These are phyloP conservation scores for Rotaria macrura DNA, from an alignment of 2,888 invertebrate genomes.

Conservation along the genomic window DNA sequence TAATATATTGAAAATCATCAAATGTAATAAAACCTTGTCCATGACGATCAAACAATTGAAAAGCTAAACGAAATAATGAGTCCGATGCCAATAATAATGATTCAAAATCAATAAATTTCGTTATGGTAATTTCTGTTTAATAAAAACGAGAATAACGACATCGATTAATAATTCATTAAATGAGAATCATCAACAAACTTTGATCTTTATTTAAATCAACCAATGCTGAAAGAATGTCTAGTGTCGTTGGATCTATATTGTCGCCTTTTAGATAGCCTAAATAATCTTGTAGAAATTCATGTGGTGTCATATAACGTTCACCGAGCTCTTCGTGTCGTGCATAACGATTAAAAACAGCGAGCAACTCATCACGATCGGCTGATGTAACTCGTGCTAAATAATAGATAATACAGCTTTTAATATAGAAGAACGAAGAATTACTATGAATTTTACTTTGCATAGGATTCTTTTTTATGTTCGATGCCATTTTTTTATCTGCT, in stretches of 20 bases:
- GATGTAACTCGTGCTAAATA: not conserved
- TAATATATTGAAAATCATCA: slow-evolving; percentile 84
- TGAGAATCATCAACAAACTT: not conserved
- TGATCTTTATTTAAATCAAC: slow-evolving; percentile 32
- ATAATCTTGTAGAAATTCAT: slow-evolving; percentile 32
- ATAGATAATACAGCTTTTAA: not conserved
- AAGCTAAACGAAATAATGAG: slow-evolving; percentile 91
- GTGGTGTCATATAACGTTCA: slow-evolving; percentile 18
- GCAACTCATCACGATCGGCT: not conserved
- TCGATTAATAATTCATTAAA: not conserved
- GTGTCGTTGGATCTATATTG: slow-evolving; percentile 28
- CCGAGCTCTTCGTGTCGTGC: not conserved
- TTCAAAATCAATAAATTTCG: slow-evolving; percentile 96
- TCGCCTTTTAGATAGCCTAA: slow-evolving; percentile 27
- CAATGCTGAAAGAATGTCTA: slow-evolving; percentile 25
- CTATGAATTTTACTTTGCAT: not conserved
- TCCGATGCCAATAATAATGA: slow-evolving; percentile 88
- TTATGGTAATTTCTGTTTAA: slow-evolving; percentile 37
- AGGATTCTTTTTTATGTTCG: not conserved
- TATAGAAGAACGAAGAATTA: not conserved
- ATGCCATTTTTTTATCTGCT: not conserved
- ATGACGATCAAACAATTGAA: slow-evolving; percentile 92
- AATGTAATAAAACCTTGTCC: slow-evolving; percentile 90
- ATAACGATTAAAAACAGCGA: not conserved
- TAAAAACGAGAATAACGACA: not conserved